Conservation (phyloP, 2,888 invertebrate genomes). For the Tanypteryx hageni region DNA sequence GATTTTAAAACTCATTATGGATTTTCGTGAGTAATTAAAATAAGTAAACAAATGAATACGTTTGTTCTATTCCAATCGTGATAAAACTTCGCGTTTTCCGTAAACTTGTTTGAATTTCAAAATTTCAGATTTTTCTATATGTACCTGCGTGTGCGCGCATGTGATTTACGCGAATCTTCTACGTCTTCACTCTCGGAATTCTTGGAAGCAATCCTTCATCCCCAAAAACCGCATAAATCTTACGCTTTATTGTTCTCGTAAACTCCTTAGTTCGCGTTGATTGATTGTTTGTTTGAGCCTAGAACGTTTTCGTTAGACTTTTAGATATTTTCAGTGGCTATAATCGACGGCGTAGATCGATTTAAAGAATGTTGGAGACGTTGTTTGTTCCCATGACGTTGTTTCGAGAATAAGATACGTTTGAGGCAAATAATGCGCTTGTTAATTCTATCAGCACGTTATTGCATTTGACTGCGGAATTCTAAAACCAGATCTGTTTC, state of each 20-base stretch:
- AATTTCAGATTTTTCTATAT: neutral
- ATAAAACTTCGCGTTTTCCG: too few species aligned
- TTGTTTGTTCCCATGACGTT: too few species aligned
- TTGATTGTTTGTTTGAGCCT: constrained; percentile 11
- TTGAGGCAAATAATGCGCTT: too few species aligned
- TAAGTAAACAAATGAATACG: too few species aligned
- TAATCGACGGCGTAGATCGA: neutral
- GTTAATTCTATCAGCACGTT: too few species aligned
- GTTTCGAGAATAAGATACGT: too few species aligned
- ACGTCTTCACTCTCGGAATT: neutral
- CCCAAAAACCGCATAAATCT: constrained; percentile 19
- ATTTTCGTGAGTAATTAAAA: too few species aligned
- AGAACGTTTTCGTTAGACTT: neutral
- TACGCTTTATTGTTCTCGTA: neutral
- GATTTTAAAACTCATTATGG: too few species aligned
- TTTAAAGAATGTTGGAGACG: neutral
- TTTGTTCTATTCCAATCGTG: too few species aligned
- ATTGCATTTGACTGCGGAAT: too few species aligned
- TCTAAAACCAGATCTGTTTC: too few species aligned
- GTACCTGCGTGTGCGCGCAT: neutral
- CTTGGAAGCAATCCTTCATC: constrained; percentile 22
- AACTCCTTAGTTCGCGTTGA: neutral
- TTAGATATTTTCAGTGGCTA: neutral
- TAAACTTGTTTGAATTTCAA: neutral
- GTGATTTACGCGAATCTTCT: neutral